Base-by-base conservation (phyloP, 1,140 invertebrate genomes). In the Penaeus chinensis region DNA sequence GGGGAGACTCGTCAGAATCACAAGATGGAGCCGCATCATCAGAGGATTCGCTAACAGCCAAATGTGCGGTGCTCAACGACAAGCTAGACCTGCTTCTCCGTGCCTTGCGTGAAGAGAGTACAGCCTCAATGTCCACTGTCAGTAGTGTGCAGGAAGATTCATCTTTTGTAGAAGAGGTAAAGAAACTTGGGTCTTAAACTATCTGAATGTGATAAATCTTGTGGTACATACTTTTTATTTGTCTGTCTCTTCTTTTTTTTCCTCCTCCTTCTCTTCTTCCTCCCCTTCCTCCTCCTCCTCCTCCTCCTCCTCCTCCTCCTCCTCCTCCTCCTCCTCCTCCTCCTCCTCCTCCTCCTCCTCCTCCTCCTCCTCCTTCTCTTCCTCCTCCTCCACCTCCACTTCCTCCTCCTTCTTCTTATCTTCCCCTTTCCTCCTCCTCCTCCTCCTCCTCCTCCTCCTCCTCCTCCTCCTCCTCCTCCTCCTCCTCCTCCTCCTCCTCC, bases 61-160 rank as follows among this genome's bases (percentile, higher is more conserved):
- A 96, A 92, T 97, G 96, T 92, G 94, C 95, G 86, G 93, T 95
- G 69, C 92, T 97, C 80, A 95, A 96, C 89, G 94, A 96, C 88
- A 97, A 97, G 92, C 93, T 97, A 71, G 95, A 96, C 90, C 93
- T 94, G 91, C 92, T 97, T 54, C 93, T 97, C 71, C 93, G 95
- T 89, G 95, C 95, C 2, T 92, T 97, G 66, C 94, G 95, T 78
- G 94, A 95, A 90, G 96, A 96, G 90, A 94, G 93, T 87, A 89
- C 87, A 76, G 91, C 89, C 42, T 87, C 85, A 54, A 47, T 87
- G 42, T 74, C 85, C 18, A 63, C 86, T 65, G 27, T 65, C 66
- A 83, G 81, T 81, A 82, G 84, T 60, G 84, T 87, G n/a, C 85
- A 89, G 27, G 90, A 84, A 65, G 87, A 65, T 19, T 81, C 63